These are phyloP conservation scores for Silurus glanis DNA, from an alignment of 2,113 vertebrate species.

Conservation along the genomic window DNA sequence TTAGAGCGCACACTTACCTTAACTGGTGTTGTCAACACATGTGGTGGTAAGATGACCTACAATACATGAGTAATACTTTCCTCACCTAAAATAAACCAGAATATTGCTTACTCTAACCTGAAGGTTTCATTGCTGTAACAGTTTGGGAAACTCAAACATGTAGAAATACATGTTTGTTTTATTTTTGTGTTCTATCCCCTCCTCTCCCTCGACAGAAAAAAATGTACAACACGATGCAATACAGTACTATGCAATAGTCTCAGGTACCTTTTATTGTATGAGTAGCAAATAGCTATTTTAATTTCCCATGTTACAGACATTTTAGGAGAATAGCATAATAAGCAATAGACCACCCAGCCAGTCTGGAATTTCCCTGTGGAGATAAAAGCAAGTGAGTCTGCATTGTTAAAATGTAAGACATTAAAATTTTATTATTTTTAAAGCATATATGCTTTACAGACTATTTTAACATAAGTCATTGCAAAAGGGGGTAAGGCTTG, in stretches of 20 bases:
- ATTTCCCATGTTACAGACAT: neutral
- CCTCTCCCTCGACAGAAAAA: neutral
- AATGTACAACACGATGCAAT: neutral
- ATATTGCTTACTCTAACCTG: neutral
- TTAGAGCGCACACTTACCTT: slow-evolving; percentile 14
- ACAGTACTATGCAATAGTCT: neutral
- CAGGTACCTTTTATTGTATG: neutral
- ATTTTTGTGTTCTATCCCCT: neutral
- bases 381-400: neutral
- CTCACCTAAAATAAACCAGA: neutral
- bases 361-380: neutral
- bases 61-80: slow-evolving; percentile 1
- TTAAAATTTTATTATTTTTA: neutral
- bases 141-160: neutral
- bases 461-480: neutral
- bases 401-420: neutral
- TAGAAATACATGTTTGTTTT: neutral
- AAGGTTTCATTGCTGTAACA: neutral
- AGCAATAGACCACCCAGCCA: neutral
- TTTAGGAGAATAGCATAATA: neutral
- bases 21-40: neutral
- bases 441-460: neutral
- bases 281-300: neutral
- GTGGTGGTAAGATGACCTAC: neutral
- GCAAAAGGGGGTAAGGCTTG: neutral